phyloP scores from a whole-genome alignment of 1,140 invertebrate species.

The Drosophila arawakana region DNA sequence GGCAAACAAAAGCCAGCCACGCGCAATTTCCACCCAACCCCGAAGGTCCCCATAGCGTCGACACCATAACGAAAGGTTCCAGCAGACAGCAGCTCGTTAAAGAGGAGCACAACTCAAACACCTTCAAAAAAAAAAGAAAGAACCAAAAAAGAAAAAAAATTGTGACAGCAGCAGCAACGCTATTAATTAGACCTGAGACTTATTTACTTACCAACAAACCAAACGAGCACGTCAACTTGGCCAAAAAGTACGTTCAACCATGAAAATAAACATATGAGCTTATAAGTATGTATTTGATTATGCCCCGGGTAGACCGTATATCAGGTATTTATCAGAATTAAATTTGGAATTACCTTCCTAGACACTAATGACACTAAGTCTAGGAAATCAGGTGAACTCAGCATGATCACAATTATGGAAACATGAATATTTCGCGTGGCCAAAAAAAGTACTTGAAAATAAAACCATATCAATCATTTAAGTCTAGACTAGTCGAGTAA shows the following conservation, averaged over 20 bases:
- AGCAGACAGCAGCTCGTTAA: conserved; percentile 36
- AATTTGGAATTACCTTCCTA: conserved; percentile 2
- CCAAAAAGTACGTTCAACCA: conserved; percentile 7
- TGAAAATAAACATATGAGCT: conserved; percentile 18
- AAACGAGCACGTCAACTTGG: conserved; percentile 14
- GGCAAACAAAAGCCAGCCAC: conserved; percentile 46
- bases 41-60: not conserved
- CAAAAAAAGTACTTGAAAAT: not conserved
- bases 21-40: conserved; percentile 27
- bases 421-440: not conserved
- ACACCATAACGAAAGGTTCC: conserved; percentile 17
- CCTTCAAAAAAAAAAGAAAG: not conserved
- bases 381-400: not conserved
- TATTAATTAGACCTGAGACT: conserved; percentile 39
- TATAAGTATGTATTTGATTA: conserved; percentile 19
- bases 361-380: conserved; percentile 1
- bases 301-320: conserved; percentile 17
- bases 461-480: not conserved
- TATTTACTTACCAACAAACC: conserved; percentile 16
- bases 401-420: too few species aligned
- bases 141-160: not conserved
- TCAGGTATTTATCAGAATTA: conserved; percentile 17
- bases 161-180: conserved; percentile 12
- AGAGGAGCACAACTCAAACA: conserved; percentile 10
- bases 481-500: not conserved